These are phyloP conservation scores for Arvicanthis niloticus DNA, from an alignment of 2,113 vertebrate genomes.

Conservation along the genomic window DNA sequence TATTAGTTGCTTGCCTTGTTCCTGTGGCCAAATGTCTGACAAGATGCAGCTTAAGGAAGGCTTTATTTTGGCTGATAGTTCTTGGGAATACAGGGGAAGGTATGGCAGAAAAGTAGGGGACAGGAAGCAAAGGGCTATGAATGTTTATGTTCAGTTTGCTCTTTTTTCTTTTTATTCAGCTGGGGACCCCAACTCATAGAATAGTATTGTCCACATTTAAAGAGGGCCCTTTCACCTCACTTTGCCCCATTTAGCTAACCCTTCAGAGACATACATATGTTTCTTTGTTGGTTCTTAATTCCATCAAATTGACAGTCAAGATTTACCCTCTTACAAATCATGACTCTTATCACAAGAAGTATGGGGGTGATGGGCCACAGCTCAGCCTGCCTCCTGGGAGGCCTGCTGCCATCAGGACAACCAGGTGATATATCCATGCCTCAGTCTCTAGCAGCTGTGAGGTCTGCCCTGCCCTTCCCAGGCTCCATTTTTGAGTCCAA, in stretches of 20 bases:
- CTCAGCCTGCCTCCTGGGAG: too few relatives aligned
- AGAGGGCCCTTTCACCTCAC: neutral
- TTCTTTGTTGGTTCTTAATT: neutral
- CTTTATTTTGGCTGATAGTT: neutral
- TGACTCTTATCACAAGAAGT: neutral
- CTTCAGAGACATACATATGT: neutral
- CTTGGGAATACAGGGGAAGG: neutral
- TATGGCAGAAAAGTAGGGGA: neutral
- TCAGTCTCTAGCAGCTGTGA: too few relatives aligned
- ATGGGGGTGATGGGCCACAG: neutral
- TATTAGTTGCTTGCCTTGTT: neutral
- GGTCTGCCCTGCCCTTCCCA: too few relatives aligned
- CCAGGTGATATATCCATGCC: too few relatives aligned
- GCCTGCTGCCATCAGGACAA: too few relatives aligned
- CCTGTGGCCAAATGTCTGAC: neutral
- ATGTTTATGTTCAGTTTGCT: neutral
- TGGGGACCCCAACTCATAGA: neutral
- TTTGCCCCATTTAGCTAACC: neutral
- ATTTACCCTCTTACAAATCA: neutral
- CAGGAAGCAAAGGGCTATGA: neutral
- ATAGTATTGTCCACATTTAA: neutral
- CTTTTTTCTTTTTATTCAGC: neutral
- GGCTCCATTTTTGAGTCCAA: too few relatives aligned
- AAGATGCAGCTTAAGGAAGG: neutral
- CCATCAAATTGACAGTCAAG: too few relatives aligned